Conservation (phyloP, 2,113 vertebrate genomes). For the Malaclemys terrapin region DNA sequence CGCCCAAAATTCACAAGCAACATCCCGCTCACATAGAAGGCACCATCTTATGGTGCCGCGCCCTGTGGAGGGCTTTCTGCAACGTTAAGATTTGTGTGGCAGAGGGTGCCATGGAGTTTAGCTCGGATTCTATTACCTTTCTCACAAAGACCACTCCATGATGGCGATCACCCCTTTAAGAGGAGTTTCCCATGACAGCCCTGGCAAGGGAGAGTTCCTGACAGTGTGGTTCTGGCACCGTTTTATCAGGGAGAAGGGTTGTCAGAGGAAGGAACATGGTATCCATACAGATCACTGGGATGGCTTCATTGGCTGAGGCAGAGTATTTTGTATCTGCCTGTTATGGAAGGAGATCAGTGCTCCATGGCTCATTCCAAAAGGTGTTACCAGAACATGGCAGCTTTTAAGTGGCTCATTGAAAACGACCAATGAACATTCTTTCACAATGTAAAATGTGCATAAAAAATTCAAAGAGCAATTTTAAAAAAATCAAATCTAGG, state of each 20-base stretch:
- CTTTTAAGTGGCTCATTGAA: not conserved
- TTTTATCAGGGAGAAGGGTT: not conserved
- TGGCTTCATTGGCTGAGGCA: too few relatives aligned
- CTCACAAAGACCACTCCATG: not conserved
- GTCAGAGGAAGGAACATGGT: not conserved
- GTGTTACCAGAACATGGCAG: not conserved
- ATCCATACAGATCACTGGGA: not conserved
- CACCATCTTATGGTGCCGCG: not conserved
- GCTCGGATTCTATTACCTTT: not conserved
- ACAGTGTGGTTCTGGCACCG: not conserved
- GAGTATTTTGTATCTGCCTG: too few relatives aligned
- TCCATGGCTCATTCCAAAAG: not conserved
- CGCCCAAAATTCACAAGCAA: not conserved
- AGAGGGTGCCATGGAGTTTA: not conserved
- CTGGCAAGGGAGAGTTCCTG: too few relatives aligned
- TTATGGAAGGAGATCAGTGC: not conserved
- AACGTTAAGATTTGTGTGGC: not conserved
- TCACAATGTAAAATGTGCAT: not conserved
- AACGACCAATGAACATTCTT: not conserved
- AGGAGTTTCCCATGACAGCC: not conserved
- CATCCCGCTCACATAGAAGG: not conserved
- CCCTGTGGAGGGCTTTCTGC: too few relatives aligned
- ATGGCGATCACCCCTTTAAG: not conserved
- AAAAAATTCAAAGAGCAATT: not conserved
- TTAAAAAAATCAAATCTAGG: not conserved